A percentile compares a stretch with the other conserved stretches of the same genome.
Evolutionary conservation across 2,797 vertebrate species (phyloP).

Genomic region (Acropternis orthonyx): DNA sequence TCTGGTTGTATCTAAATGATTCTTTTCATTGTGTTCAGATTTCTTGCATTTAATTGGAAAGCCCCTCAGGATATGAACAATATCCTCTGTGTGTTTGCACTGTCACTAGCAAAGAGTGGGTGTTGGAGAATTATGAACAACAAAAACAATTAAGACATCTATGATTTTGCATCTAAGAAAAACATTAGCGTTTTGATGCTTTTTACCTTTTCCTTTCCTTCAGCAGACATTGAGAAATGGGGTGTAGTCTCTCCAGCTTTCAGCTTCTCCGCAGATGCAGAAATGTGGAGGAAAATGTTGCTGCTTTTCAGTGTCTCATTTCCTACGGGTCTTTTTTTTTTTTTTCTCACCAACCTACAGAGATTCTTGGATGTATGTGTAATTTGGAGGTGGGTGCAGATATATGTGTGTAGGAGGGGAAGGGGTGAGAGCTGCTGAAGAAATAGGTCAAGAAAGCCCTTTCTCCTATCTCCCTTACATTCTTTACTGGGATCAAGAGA

Average conservation of each 20-base stretch:
- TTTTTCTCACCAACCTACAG: neutral
- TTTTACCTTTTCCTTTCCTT: neutral
- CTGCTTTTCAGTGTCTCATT: neutral
- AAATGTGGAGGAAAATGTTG: neutral
- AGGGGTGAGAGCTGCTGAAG: constrained; percentile 9
- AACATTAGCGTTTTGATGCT: neutral
- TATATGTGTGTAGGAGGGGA: constrained; percentile 12
- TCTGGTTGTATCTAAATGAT: neutral
- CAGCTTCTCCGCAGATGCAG: neutral
- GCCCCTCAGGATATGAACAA: neutral
- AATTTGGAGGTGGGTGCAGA: constrained; percentile 44
- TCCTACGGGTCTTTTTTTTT: neutral
- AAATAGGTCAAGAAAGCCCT: neutral
- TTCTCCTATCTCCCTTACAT: constrained; percentile 10
- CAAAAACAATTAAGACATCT: neutral
- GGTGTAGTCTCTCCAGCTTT: neutral
- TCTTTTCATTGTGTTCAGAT: neutral
- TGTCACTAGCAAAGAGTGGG: neutral
- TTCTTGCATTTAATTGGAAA: constrained; percentile 12
- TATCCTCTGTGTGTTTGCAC: neutral
- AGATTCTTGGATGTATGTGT: constrained; percentile 45
- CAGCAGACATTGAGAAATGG: neutral
- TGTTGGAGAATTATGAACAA: neutral
- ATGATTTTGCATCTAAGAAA: neutral
- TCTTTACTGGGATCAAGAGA: neutral